Evolutionary conservation across 2,113 vertebrate species (phyloP).

Genomic region (Scopus umbretta): DNA sequence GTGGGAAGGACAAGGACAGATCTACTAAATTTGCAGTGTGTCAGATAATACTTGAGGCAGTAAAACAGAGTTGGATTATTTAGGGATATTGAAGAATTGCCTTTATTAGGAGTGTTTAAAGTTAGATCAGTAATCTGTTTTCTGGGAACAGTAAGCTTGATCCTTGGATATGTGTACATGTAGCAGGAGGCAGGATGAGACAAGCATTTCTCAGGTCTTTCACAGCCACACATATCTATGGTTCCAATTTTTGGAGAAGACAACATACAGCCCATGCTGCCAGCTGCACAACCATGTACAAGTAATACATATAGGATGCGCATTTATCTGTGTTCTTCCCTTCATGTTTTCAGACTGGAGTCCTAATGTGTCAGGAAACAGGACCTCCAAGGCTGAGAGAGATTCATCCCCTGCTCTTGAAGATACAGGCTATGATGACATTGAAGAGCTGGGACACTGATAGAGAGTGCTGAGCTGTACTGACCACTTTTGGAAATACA

Average conservation of each 20-base stretch:
- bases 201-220: neutral
- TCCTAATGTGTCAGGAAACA: neutral
- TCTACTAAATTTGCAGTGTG: neutral
- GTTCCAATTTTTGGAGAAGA: neutral
- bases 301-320: accelerated
- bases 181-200: neutral
- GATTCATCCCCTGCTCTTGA: neutral
- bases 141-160: neutral
- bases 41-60: neutral
- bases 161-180: neutral
- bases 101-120: neutral
- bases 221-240: neutral
- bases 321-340: neutral
- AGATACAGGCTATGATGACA: neutral
- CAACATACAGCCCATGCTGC: neutral
- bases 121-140: neutral
- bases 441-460: neutral
- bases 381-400: neutral
- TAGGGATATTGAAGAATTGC: neutral
- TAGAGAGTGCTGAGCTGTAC: neutral
- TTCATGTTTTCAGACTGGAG: slow-evolving; percentile 5
- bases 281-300: neutral
- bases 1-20: neutral
- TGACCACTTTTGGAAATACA: neutral
- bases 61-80: neutral